Base-by-base conservation (phyloP, 1,140 invertebrate species). In the Artemia franciscana region DNA sequence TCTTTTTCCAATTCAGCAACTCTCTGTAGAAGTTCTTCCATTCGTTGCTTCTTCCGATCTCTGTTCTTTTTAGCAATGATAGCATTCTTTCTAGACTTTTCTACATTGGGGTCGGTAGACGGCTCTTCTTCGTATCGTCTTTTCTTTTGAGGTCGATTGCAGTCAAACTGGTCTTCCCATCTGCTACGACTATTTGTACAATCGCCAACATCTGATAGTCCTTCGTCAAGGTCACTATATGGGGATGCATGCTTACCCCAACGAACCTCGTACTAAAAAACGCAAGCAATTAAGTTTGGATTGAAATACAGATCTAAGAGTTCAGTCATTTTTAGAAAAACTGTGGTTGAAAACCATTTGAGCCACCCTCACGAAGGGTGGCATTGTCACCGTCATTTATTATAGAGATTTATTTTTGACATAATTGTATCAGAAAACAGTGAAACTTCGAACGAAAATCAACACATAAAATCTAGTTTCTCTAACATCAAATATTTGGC, bases 111-210 rank as follows among this genome's bases (percentile, higher is more conserved):
- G 30, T 68, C 65, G 3, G 30, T 51, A 15, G 58, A 65, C 5
- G 63, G 65, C 24, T 63, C 62, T 5, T 62, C 62, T 15, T 65
- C 65, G 57, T 65, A 65, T 30, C 62, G 62, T 2, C 62, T 26
- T 26, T 59, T 64, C 64, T 73, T 73, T 78, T 78, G 59, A 12
- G 26, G 15, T n/a, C 57, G 26, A 4, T 18, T 26, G n/a, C n/a
- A n/a, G 5, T 63, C 57, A 15, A 60, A 63, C 24, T 27, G 26
- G 26, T 60, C 60, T 18, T 51, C 39, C 39, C 39, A 51, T 18
- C 39, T 12, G 21, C 21, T 51, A 12, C 39, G 39, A 18, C 39
- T 18, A 18, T 12, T 15, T 51, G 12, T 18, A 18, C 12, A 51
- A 18, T 51, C 39, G 12, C 39, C 39, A 51, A 15, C 12, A 15